Base-by-base conservation (phyloP, 2,113 vertebrate species). In the Bombycilla garrulus region DNA sequence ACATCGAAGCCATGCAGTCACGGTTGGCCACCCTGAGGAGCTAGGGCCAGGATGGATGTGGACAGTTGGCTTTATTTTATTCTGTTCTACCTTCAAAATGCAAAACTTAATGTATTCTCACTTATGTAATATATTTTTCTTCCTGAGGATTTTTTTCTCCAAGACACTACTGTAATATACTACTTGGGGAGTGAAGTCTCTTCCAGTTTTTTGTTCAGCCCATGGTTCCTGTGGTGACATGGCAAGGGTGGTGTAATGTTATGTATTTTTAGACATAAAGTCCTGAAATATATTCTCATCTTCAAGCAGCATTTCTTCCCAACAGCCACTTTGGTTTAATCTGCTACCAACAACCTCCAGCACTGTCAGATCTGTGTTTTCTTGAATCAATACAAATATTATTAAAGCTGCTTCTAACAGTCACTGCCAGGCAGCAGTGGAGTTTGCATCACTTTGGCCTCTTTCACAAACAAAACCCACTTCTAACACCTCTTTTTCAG, bases 1-100 rank as follows among this genome's bases (percentile, higher is more conserved):
- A 99, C 94, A 98, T 99, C 22, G 99, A 99, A 85, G 99, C 98
- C 0, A 99, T 99, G 99, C 99, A 99, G 97, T 99, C 99, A 0
- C 98, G 99, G 11, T 51, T 99, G 86, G 99, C 98, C 19, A 99
- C 99, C 1, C 98, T 99, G 47, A 97, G 99, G 35, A 99, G 99
- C 98, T 99, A 98, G 98, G 96, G 77, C 0, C 11, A 36, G 6
- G 18, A 11, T 1, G 2, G 12, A 11, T 2, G 3, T n/a, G 31
- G 73, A 82, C 47, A 73, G 65, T 17, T 21, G 38, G 50, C 74
- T 81, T 36, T 17, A 28, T 50, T 62, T 72, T 21, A 15, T 35
- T 42, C 47, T 81, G 2, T 60, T 47, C 54, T 54, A 19, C 69
- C 65, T 92, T 70, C 64, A 53, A 81, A 92, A 88, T 29, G 58